Evolutionary conservation across 1,140 invertebrate species (phyloP).

Genomic region (Tetragonula clypearis): DNA sequence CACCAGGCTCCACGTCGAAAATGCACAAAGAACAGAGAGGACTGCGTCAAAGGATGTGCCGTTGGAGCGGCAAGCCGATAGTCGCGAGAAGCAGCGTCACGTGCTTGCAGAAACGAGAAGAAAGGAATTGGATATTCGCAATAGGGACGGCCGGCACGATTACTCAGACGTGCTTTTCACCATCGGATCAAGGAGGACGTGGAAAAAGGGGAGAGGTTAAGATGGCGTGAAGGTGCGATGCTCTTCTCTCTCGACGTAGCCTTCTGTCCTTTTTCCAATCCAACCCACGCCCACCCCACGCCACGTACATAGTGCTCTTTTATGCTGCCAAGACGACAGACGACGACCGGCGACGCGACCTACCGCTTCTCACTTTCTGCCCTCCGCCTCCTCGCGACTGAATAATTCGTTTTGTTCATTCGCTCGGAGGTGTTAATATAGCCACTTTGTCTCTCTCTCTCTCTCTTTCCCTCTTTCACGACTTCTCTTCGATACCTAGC

Average conservation of each 20-base stretch:
- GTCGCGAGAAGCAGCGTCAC: constrained; percentile 12
- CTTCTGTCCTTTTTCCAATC: constrained; percentile 30
- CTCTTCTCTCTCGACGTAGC: constrained; percentile 32
- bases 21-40: not conserved
- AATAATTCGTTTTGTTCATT: constrained; percentile 69
- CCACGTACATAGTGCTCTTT: constrained; percentile 44
- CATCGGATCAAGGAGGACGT: constrained; percentile 20
- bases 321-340: constrained; percentile 32
- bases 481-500: not conserved
- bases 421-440: constrained; percentile 66
- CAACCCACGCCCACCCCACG: not conserved
- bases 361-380: not conserved
- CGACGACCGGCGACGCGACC: not conserved
- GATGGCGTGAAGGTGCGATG: constrained; percentile 21
- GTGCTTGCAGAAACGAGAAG: constrained; percentile 24
- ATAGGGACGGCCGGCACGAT: constrained; percentile 48
- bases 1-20: not conserved
- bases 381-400: not conserved
- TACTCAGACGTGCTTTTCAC: constrained; percentile 43
- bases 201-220: constrained; percentile 19
- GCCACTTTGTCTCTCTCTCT: constrained; percentile 8
- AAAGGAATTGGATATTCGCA: constrained; percentile 47
- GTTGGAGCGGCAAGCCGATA: not conserved
- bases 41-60: not conserved
- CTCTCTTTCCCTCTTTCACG: not conserved